These are phyloP conservation scores for Aphelenchoides avenae DNA, from an alignment of 1,140 invertebrate genomes.

Conservation along the genomic window DNA sequence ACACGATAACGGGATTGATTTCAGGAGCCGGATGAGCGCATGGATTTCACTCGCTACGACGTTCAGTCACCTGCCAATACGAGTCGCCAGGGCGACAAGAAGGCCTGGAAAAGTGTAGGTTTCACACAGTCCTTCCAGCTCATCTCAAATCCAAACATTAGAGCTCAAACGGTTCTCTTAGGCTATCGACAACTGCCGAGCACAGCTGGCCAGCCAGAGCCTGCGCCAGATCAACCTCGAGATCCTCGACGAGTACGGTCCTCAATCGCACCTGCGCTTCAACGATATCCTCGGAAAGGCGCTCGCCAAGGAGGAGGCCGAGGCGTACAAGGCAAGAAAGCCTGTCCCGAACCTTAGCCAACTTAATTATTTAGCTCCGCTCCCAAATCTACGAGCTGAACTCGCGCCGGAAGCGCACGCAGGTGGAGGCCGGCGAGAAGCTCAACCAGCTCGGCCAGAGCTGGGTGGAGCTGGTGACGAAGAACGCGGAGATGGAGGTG, in stretches of 20 bases:
- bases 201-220: conserved; percentile 33
- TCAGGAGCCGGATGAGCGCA: conserved; percentile 42
- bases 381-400: conserved; percentile 46
- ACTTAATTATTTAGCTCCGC: conserved; percentile 26
- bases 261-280: conserved; percentile 18
- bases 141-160: not conserved
- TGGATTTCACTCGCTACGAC: conserved; percentile 42
- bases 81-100: conserved; percentile 26
- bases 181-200: conserved; percentile 39
- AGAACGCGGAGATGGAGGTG: conserved; percentile 35
- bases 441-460: conserved; percentile 21
- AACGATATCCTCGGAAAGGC: conserved; percentile 24
- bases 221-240: conserved; percentile 38
- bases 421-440: conserved; percentile 40
- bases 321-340: conserved; percentile 25
- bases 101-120: conserved; percentile 32
- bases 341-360: not conserved
- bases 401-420: conserved; percentile 33
- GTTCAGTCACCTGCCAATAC: conserved; percentile 43
- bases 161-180: conserved; percentile 9
- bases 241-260: conserved; percentile 33
- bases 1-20: conserved; percentile 1
- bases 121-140: not conserved
- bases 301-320: conserved; percentile 20
- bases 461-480: conserved; percentile 40